A percentile compares a stretch with the other conserved stretches of the same genome.
phyloP scores from a whole-genome alignment of 1,140 invertebrate genomes.

The Kradibia gibbosae region DNA sequence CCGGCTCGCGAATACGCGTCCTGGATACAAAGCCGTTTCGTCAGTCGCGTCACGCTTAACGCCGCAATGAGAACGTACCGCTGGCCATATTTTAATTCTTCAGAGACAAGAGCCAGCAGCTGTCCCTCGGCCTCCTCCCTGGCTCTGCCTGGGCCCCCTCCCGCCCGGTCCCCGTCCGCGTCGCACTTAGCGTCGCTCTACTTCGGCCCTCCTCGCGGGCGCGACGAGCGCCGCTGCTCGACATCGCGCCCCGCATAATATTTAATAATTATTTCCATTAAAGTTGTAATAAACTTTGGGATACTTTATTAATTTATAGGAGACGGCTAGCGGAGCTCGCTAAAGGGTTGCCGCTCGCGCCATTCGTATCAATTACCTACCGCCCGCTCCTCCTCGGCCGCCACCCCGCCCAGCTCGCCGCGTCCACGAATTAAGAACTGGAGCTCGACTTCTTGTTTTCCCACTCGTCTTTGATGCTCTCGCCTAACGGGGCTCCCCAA shows the following conservation, averaged over 20 bases:
- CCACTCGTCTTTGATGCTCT: conserved; percentile 37
- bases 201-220: conserved; percentile 63
- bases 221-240: conserved; percentile 63
- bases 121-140: conserved; percentile 44
- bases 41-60: conserved; percentile 69
- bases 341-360: conserved; percentile 65
- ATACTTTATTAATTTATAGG: conserved; percentile 75
- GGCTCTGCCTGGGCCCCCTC: conserved; percentile 38
- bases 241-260: conserved; percentile 71
- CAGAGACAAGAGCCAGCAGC: conserved; percentile 62
- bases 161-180: too few relatives aligned
- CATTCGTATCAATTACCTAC: conserved; percentile 71
- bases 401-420: conserved; percentile 53
- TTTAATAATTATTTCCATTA: conserved; percentile 75
- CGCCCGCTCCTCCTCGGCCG: too few relatives aligned
- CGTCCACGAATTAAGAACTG: conserved; percentile 62
- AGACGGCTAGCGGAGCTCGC: conserved; percentile 39
- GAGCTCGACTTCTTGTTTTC: conserved; percentile 34
- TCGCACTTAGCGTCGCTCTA: conserved; percentile 50
- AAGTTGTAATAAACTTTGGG: conserved; percentile 73
- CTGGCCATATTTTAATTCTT: conserved; percentile 73
- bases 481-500: neutral
- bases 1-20: neutral
- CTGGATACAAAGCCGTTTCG: conserved; percentile 59
- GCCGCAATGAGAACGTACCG: conserved; percentile 71